phyloP scores from a whole-genome alignment of 1,140 invertebrate species.

The Megathymus violae region DNA sequence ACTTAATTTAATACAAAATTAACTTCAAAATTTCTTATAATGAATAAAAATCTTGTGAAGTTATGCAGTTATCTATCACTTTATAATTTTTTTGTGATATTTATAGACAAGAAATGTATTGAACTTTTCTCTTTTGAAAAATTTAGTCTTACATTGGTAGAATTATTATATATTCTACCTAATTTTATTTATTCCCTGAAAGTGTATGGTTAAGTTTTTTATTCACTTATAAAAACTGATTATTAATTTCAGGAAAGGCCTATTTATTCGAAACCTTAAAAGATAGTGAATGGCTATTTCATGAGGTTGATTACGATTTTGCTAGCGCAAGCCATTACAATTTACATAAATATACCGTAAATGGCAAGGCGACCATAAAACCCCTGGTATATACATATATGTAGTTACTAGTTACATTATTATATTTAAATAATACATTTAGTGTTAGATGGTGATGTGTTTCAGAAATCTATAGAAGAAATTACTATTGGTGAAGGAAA shows the following conservation, averaged over 20 bases:
- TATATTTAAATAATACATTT: too few relatives aligned
- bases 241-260: slow-evolving; percentile 56
- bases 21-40: too few relatives aligned
- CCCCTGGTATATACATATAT: slow-evolving; percentile 47
- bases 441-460: neutral
- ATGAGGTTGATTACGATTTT: slow-evolving; percentile 56
- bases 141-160: too few relatives aligned
- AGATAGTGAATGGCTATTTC: slow-evolving; percentile 62
- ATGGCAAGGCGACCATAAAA: slow-evolving; percentile 57
- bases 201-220: neutral
- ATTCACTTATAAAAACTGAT: neutral
- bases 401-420: too few relatives aligned
- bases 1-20: too few relatives aligned
- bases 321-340: slow-evolving; percentile 59
- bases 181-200: too few relatives aligned
- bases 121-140: too few relatives aligned
- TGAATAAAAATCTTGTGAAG: too few relatives aligned
- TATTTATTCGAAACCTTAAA: slow-evolving; percentile 57
- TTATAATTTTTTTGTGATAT: too few relatives aligned
- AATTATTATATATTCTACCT: too few relatives aligned
- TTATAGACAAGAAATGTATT: too few relatives aligned
- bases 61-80: too few relatives aligned
- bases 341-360: slow-evolving; percentile 52
- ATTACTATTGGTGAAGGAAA: slow-evolving; percentile 36
- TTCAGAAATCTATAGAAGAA: slow-evolving; percentile 26